Base-by-base conservation (phyloP, 2,797 vertebrate genomes). In the Gallinago nigripennis region DNA sequence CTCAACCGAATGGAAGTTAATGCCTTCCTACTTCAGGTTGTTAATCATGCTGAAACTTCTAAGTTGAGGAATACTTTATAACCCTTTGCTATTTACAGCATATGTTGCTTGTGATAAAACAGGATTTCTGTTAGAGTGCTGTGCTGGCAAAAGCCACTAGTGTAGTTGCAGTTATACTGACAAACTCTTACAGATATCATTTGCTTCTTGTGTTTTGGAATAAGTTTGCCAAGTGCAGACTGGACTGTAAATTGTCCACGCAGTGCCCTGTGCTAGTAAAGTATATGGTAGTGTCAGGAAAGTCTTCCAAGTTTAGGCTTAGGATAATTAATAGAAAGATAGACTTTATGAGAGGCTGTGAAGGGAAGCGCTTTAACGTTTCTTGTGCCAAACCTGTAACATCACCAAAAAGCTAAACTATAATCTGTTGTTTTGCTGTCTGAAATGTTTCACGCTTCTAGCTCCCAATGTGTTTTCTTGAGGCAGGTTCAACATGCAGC, bases 1-100 rank as follows among this genome's bases (percentile, higher is more conserved):
- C 46, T 73, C 45, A 56, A 24, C 68, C 0, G 0, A 58, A 30
- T 31, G 0, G 0, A 43, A n/a, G 37, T 39, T 2, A 64, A 43
- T 16, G 70, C 16, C 56, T 57, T 86, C 0, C 0, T 53, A 14
- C 45, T 68, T 46, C 2, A 43, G 23, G 16, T 73, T 76, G 19
- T 57, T 50, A 79, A 41, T 73, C 0, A 0, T 14, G 16, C 57
- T 76, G 73, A 51, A 46, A 27, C 23, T 4, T 70, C 2, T 2
- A 16, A 41, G 43, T 7, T 63, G 72, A 83, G 61, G 46, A 39
- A 23, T 53, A 35, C 35, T 64, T 88, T 37, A 3, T 27, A 65
- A 17, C 6, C 25, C 24, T 65, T 33, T 66, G 64, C 35, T 77
- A 4, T 50, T 85, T 63, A 10, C 56, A 41, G 53, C 24, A 1